Base-by-base conservation (phyloP, 2,113 vertebrate species). In the Plecturocebus donacophilus region DNA sequence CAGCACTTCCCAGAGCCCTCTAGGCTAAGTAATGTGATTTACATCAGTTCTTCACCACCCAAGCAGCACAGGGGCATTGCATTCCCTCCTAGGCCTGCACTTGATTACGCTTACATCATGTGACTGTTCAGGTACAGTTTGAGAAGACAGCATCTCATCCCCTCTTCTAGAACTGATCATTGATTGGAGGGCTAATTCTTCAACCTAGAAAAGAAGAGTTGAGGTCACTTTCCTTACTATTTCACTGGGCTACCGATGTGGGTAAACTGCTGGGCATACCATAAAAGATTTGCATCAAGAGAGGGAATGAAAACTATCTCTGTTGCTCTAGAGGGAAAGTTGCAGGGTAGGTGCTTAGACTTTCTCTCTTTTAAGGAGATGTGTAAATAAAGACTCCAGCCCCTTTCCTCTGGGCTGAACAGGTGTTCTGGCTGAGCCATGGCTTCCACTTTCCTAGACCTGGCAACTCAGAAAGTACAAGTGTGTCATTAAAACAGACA, bases 141-240 rank as follows among this genome's bases (percentile, higher is more conserved):
- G 5, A 11, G 98, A 75, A 12, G 97, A 6, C 0, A 1, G 61
- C 0, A 92, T 16, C 1, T 35, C 85, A 12, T 81, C 81, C 61
- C 97, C 98, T 95, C 97, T 98, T 6, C 97, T 1, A 40, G 98
- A 95, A 16, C 70, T 97, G 95, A 99, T 99, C 98, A 99, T 98
- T 6, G 99, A 99, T 42, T 98, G 99, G n/a, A 99, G 98, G 1
- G 99, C 98, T 96, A 99, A 71, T 95, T 99, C 99, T 71, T 99
- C 99, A 97, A 99, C 98, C 99, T 99, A 97, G 47, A 27, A 64
- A 11, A 82, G 52, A 5, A 38, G 54, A 81, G 52, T 35, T 23
- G 42, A 89, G 6, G 16, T 84, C 47, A 91, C 12, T 80, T 85
- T 84, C 68, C 73, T 94, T 88, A 92, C 42, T 45, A 9, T 71